These are phyloP conservation scores for Platygyra sinensis DNA, from an alignment of 64 coral and sea anemone genomes.

Conservation along the genomic window DNA sequence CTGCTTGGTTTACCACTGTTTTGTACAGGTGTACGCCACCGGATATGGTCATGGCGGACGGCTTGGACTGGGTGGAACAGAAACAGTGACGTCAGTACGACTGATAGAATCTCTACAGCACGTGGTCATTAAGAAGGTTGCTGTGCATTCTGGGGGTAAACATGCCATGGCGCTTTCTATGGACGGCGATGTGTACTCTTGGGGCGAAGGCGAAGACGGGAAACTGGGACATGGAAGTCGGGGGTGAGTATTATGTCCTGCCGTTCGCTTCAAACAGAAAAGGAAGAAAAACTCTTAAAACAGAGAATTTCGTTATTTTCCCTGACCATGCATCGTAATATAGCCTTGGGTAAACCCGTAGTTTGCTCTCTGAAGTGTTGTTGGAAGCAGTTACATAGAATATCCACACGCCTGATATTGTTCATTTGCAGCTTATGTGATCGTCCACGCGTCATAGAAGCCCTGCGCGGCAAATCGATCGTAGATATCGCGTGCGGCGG, in stretches of 20 bases:
- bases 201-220: conserved; percentile 94
- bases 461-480: conserved; percentile 80
- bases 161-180: conserved; percentile 81
- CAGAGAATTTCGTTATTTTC: too few species aligned
- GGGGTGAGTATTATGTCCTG: conserved; percentile 49
- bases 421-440: conserved; percentile 77
- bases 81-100: conserved; percentile 83
- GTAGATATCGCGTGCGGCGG: conserved; percentile 89
- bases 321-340: too few species aligned
- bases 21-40: conserved; percentile 81
- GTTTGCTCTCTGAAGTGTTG: too few species aligned
- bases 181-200: conserved; percentile 91
- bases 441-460: conserved; percentile 84
- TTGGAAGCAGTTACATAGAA: neutral
- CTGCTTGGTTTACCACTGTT: neutral
- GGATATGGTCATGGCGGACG: conserved; percentile 96
- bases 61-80: conserved; percentile 91
- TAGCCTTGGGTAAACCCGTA: too few species aligned
- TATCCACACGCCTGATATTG: neutral
- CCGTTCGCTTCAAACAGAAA: too few species aligned
- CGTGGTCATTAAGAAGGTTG: conserved; percentile 88
- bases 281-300: too few species aligned
- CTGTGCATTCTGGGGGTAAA: conserved; percentile 95
- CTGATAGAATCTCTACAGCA: conserved; percentile 92
- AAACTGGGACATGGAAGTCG: conserved; percentile 90